These are phyloP conservation scores for Hemicrepidius hirtus DNA, from an alignment of 2,888 invertebrate genomes.

Conservation along the genomic window DNA sequence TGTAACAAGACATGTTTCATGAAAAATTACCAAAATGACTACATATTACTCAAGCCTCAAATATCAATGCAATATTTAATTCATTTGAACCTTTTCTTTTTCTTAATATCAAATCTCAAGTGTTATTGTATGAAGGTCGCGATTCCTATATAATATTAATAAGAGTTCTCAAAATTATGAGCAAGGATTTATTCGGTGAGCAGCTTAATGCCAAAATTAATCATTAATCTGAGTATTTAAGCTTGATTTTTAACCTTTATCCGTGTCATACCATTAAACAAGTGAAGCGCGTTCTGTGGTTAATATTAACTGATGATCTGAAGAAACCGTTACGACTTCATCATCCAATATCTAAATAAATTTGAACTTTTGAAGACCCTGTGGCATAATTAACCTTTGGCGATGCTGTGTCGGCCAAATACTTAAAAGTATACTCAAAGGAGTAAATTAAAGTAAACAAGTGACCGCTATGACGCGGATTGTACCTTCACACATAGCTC, in stretches of 20 bases:
- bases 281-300: slow-evolving; percentile 30
- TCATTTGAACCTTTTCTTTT: no score
- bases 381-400: slow-evolving; percentile 39
- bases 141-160: no score
- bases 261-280: slow-evolving; percentile 20
- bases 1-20: no score
- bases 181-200: neutral
- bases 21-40: no score
- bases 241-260: slow-evolving; percentile 35
- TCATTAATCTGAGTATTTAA: neutral
- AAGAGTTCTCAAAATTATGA: no score
- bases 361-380: slow-evolving; percentile 42
- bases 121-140: no score
- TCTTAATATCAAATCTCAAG: no score
- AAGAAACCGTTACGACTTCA: slow-evolving; percentile 36
- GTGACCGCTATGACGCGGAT: slow-evolving; percentile 43
- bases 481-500: slow-evolving; percentile 70
- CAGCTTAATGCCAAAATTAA: neutral
- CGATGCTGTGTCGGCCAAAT: slow-evolving; percentile 13
- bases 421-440: slow-evolving; percentile 25
- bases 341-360: slow-evolving; percentile 36
- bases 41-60: no score
- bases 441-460: slow-evolving; percentile 3
- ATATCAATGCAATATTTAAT: no score
- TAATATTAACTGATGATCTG: slow-evolving; percentile 33